Percentiles rank a stretch among this genome's conserved stretches.
Conservation (phyloP, 2,113 vertebrate genomes). For the Axis porcinus region DNA sequence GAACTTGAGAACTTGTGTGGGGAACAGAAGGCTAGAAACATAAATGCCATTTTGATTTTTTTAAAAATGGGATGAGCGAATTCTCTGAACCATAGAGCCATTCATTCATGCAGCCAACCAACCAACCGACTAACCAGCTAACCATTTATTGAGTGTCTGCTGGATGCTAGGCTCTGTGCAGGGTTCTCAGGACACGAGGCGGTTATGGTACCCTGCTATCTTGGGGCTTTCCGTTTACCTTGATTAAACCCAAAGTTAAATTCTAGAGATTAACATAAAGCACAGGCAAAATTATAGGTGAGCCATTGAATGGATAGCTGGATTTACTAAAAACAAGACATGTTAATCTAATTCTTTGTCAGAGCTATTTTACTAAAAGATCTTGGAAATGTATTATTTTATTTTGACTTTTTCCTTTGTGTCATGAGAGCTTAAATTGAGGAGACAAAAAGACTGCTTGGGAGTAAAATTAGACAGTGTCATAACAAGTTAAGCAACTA, state of each 20-base stretch:
- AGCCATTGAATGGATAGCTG: neutral
- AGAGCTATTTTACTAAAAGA: neutral
- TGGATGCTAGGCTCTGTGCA: neutral
- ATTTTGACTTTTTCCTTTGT: slow-evolving; percentile 11
- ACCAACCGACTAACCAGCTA: neutral
- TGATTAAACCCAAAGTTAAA: neutral
- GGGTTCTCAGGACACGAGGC: neutral
- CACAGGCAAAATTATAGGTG: neutral
- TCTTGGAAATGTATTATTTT: slow-evolving; percentile 19
- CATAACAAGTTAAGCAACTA: neutral
- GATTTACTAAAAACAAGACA: neutral
- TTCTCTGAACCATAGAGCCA: neutral
- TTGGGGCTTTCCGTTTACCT: neutral
- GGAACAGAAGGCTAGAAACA: neutral
- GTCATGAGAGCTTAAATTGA: neutral
- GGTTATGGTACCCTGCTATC: neutral
- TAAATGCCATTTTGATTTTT: slow-evolving; percentile 13
- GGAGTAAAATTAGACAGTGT: slow-evolving; percentile 14
- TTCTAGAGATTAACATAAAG: neutral
- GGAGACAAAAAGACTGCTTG: neutral
- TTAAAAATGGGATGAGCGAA: neutral
- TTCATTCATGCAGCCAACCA: neutral
- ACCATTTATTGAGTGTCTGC: neutral
- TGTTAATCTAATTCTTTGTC: neutral
- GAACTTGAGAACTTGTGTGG: neutral